A percentile compares a stretch with the other conserved stretches of the same genome.
phyloP scores from a whole-genome alignment of 64 coral and sea anemone species.

The Pachyseris speciosa region DNA sequence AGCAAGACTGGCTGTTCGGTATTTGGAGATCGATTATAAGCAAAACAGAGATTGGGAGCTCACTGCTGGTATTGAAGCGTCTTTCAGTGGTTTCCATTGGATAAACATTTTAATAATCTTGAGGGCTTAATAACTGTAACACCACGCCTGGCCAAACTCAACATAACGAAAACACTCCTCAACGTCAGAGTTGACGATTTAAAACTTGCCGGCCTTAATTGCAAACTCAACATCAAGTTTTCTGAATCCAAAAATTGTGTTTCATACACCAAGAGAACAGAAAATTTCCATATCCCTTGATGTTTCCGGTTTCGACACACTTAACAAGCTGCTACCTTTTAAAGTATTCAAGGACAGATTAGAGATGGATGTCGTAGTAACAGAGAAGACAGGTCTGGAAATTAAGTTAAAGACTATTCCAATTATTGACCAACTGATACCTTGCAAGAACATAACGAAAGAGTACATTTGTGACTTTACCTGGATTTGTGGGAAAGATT shows the following conservation, averaged over 20 bases:
- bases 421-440: conserved; percentile 64
- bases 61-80: conserved; percentile 33
- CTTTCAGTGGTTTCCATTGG: conserved; percentile 57
- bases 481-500: conserved; percentile 71
- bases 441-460: conserved; percentile 14
- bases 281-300: conserved; percentile 27
- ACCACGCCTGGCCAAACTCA: conserved; percentile 3
- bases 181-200: conserved; percentile 21
- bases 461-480: conserved; percentile 73
- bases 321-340: conserved; percentile 58
- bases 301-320: conserved; percentile 49
- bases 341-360: conserved; percentile 59
- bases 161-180: conserved; percentile 7
- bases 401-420: conserved; percentile 61
- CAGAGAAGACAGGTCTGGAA: conserved; percentile 1
- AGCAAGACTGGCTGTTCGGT: conserved; percentile 43
- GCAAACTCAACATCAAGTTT: conserved; percentile 57
- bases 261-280: not conserved
- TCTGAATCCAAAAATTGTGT: conserved; percentile 55
- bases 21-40: not conserved
- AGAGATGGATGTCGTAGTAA: conserved; percentile 34
- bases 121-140: conserved; percentile 33
- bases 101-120: conserved; percentile 38
- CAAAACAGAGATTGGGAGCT: conserved; percentile 54
- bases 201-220: conserved; percentile 47